Evolutionary conservation across 2,797 vertebrate species (phyloP).

Genomic region (Petrocephalus sullivani): DNA sequence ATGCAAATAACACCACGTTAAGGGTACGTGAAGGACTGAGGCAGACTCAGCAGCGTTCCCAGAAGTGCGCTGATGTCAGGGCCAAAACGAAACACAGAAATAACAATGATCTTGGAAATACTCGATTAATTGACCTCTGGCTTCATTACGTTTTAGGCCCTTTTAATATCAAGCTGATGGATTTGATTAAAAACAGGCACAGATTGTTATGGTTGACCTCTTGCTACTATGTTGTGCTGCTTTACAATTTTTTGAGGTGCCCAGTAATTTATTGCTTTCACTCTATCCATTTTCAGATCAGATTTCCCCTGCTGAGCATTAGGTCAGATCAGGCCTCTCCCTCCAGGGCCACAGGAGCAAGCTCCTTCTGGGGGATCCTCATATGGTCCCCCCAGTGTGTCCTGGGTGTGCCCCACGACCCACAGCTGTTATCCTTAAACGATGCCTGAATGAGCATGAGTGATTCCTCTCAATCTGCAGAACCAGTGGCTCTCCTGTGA

Average conservation of each 20-base stretch:
- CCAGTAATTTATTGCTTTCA: not conserved
- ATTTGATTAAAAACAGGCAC: not conserved
- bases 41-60: not conserved
- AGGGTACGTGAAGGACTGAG: conserved; percentile 67
- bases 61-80: not conserved
- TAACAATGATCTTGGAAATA: not conserved
- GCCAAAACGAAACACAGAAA: not conserved
- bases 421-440: not conserved
- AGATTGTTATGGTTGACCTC: not conserved
- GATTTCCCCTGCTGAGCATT: not conserved
- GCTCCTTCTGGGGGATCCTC: not conserved
- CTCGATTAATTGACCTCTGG: not conserved
- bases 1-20: conserved; percentile 67
- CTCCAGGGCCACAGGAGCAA: not conserved
- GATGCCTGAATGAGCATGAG: not conserved
- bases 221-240: not conserved
- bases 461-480: not conserved
- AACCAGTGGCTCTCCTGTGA: not conserved
- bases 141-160: not conserved
- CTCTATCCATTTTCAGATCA: not conserved
- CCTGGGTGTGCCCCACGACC: not conserved
- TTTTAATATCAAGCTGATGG: not conserved
- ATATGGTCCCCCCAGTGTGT: not conserved
- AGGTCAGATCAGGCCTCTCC: not conserved
- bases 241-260: not conserved